Evolutionary conservation across 2,888 invertebrate species (phyloP).

Genomic region (Seira musarum): DNA sequence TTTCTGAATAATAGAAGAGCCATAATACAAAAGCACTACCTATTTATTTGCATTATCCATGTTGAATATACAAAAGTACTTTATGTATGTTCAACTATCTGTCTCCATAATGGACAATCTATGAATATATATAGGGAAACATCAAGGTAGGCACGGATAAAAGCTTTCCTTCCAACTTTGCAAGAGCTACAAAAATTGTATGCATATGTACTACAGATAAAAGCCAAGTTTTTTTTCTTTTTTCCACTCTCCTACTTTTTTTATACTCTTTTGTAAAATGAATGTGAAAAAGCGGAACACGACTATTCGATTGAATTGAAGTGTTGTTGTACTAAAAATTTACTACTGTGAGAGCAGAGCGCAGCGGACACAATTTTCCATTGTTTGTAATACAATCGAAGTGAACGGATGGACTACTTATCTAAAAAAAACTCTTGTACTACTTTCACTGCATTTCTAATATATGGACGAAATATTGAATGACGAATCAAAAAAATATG

Average conservation of each 20-base stretch:
- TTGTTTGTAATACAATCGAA: slow-evolving; percentile 3
- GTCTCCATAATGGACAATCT: background rate
- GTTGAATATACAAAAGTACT: slow-evolving; percentile 21
- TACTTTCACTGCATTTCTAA: slow-evolving; percentile 6
- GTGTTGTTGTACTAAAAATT: slow-evolving; percentile 14
- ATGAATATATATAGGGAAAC: slow-evolving; percentile 11
- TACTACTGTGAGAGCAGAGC: background rate
- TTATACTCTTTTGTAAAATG: slow-evolving; percentile 2
- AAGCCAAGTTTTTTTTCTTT: slow-evolving; percentile 33
- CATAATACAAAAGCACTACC: slow-evolving; percentile 16
- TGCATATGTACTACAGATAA: slow-evolving; percentile 19
- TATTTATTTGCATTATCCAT: slow-evolving; percentile 33
- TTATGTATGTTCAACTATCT: slow-evolving; percentile 2
- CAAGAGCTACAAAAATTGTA: slow-evolving; percentile 6
- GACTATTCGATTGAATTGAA: slow-evolving; percentile 36
- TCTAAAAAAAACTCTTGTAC: background rate
- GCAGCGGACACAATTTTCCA: slow-evolving; percentile 3
- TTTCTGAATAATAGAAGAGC: slow-evolving; percentile 38
- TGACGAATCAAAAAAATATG: background rate
- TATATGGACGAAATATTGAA: background rate
- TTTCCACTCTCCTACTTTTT: background rate
- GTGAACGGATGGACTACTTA: slow-evolving; percentile 3
- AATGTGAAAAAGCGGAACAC: slow-evolving; percentile 26
- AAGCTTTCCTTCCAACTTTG: slow-evolving; percentile 4
- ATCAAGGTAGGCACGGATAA: slow-evolving; percentile 6